Evolutionary conservation across 2,797 vertebrate genomes (phyloP).

Genomic region (Sparus aurata): DNA sequence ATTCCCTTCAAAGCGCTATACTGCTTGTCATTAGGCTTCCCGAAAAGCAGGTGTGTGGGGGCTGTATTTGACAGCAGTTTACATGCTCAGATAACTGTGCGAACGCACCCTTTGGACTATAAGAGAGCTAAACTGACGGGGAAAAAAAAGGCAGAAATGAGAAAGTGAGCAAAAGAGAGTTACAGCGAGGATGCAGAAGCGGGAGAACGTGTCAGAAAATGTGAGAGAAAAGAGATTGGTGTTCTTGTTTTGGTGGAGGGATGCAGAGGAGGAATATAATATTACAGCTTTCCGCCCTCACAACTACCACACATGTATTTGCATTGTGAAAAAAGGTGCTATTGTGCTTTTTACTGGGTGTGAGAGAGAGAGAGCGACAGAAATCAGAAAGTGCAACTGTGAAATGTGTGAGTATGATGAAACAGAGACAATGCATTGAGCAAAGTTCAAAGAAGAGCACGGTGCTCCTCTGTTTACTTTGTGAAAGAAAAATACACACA

Average conservation of each 20-base stretch:
- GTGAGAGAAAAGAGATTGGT: slow-evolving; percentile 20
- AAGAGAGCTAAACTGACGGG: slow-evolving; percentile 18
- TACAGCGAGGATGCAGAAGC: slow-evolving; percentile 23
- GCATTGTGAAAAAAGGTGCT: slow-evolving; percentile 27
- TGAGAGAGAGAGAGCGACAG: neutral
- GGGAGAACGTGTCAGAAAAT: slow-evolving; percentile 25
- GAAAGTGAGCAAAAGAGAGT: slow-evolving; percentile 12
- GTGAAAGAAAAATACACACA: neutral
- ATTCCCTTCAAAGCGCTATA: slow-evolving; percentile 31
- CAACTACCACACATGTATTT: slow-evolving; percentile 36
- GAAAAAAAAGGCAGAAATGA: neutral
- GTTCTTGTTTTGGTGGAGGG: slow-evolving; percentile 39
- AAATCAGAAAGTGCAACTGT: slow-evolving; percentile 4
- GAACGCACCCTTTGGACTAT: slow-evolving; percentile 36
- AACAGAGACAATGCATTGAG: slow-evolving; percentile 11
- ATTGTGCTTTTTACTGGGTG: slow-evolving; percentile 16
- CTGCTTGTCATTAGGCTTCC: slow-evolving; percentile 23
- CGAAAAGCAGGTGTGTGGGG: slow-evolving; percentile 16
- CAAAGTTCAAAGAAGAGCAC: slow-evolving; percentile 22
- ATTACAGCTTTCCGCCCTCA: slow-evolving; percentile 27
- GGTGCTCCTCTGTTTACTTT: slow-evolving; percentile 22
- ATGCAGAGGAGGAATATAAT: slow-evolving; percentile 17
- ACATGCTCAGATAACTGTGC: slow-evolving; percentile 39
- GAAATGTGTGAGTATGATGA: neutral
- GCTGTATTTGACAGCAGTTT: slow-evolving; percentile 53